phyloP scores from a whole-genome alignment of 2,113 vertebrate genomes.

The Spizaetus ornatus region DNA sequence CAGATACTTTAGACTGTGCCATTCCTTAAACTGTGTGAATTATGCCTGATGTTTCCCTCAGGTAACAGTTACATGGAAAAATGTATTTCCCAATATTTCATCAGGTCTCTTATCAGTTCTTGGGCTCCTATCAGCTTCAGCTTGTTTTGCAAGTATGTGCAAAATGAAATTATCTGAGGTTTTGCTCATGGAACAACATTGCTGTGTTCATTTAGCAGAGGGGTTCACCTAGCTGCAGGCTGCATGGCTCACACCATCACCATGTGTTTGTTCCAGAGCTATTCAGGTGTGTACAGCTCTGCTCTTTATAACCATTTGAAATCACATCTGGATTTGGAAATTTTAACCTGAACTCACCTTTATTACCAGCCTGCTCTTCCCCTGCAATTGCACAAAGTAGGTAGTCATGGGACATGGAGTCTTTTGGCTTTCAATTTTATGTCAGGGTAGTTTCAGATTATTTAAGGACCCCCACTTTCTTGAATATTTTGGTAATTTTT shows the following conservation, averaged over 20 bases:
- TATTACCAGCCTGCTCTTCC: not conserved
- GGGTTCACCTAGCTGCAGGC: not conserved
- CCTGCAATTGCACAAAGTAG: not conserved
- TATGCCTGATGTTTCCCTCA: not conserved
- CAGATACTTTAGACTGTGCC: slow-evolving; percentile 13
- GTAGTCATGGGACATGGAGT: not conserved
- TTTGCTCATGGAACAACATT: not conserved
- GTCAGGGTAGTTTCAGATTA: not conserved
- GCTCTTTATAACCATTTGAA: not conserved
- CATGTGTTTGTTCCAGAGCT: not conserved
- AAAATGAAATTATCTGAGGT: not conserved
- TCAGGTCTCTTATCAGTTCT: not conserved
- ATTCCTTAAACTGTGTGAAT: slow-evolving; percentile 2
- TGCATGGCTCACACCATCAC: fast-evolving
- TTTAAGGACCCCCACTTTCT: not conserved
- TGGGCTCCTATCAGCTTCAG: not conserved
- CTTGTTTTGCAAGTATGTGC: slow-evolving; percentile 22
- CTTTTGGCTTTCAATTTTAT: not conserved
- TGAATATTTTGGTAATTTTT: not conserved
- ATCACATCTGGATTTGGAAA: not conserved
- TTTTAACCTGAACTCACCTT: not conserved
- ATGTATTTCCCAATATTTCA: slow-evolving; percentile 45
- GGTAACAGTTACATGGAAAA: not conserved
- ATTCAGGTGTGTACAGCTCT: not conserved
- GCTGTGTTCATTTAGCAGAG: not conserved